These are phyloP conservation scores for Eledone cirrhosa DNA, from an alignment of 2,888 invertebrate species.

Conservation along the genomic window DNA sequence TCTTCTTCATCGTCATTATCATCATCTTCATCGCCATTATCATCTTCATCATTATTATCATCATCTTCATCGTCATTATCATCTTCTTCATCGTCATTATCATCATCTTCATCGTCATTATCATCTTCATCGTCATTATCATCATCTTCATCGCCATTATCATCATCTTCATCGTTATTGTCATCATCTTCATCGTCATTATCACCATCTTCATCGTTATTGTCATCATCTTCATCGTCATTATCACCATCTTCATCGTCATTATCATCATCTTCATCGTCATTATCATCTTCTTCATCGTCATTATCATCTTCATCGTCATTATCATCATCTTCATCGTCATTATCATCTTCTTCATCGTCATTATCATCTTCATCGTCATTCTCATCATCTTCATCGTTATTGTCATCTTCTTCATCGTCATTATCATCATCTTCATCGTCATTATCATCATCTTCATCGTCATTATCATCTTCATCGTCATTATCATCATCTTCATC, in stretches of 20 bases:
- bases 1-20: background rate
- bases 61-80: background rate
- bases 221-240: too few relatives aligned
- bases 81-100: background rate
- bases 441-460: background rate
- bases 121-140: background rate
- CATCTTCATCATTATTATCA: too few relatives aligned
- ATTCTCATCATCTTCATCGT: too few relatives aligned
- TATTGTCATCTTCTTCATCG: slow-evolving; percentile 1
- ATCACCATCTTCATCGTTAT: too few relatives aligned
- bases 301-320: background rate
- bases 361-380: slow-evolving; percentile 13
- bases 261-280: background rate
- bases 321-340: background rate
- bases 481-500: background rate
- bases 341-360: background rate
- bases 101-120: background rate
- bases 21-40: background rate
- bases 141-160: slow-evolving; percentile 2
- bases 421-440: background rate
- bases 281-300: background rate
- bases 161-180: background rate
- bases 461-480: too few relatives aligned
- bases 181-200: background rate
- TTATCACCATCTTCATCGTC: too few relatives aligned